A percentile compares a stretch with the other conserved stretches of the same genome.
Evolutionary conservation across 2,797 vertebrate species (phyloP).

Genomic region (Adrianichthys oophorus): DNA sequence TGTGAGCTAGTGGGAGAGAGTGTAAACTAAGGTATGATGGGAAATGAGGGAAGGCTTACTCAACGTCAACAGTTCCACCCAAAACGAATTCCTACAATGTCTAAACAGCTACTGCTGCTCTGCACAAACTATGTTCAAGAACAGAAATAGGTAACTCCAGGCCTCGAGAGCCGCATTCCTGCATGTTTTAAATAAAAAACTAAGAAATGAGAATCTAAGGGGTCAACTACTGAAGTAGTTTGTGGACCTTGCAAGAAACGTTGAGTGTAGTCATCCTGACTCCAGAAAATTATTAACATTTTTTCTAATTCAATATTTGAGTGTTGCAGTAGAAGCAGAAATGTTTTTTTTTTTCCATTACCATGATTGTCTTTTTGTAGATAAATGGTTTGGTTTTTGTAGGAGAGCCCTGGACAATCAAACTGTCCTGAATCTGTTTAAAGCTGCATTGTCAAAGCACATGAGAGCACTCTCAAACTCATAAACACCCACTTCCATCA

Average conservation of each 20-base stretch:
- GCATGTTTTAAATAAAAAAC: background rate
- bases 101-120: no score
- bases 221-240: background rate
- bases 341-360: no score
- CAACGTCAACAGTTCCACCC: no score
- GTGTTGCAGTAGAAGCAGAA: background rate
- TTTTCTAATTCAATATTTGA: background rate
- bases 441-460: conserved; percentile 53
- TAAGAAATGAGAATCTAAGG: background rate
- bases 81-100: no score
- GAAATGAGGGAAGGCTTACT: no score
- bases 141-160: no score
- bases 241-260: background rate
- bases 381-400: conserved; percentile 22
- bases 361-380: no score
- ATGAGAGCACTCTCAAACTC: conserved; percentile 41
- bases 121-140: no score
- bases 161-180: no score
- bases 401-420: conserved; percentile 46
- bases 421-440: conserved; percentile 51
- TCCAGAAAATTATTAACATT: background rate
- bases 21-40: no score
- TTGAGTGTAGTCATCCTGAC: background rate
- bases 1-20: no score
- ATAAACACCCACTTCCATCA: conserved; percentile 27